Conservation (phyloP, 2,797 vertebrate species). For the Poeciliopsis paucimaculata region DNA sequence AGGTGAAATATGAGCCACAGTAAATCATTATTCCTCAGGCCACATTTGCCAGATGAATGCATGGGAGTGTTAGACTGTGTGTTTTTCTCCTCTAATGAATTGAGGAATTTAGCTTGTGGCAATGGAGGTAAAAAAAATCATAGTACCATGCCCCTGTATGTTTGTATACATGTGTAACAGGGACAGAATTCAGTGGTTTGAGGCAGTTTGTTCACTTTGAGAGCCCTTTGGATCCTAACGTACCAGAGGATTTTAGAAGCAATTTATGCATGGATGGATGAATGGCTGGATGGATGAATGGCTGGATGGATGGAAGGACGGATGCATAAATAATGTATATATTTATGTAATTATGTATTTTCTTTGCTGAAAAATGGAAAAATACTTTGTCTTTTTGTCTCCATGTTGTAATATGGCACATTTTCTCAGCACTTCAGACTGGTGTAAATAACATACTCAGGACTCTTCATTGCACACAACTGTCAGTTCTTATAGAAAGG, state of each 20-base stretch:
- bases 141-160: constrained; percentile 53
- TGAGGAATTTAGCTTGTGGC: constrained; percentile 85
- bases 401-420: background rate
- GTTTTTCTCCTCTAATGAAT: constrained; percentile 86
- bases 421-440: background rate
- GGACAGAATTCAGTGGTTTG: constrained; percentile 29
- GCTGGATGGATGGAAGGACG: constrained; percentile 8
- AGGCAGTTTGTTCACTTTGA: constrained; percentile 32
- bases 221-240: constrained; percentile 5
- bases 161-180: constrained; percentile 48
- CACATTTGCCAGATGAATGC: constrained; percentile 85
- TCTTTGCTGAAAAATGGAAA: background rate
- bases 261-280: background rate
- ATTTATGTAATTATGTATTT: background rate
- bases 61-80: constrained; percentile 80
- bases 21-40: constrained; percentile 86
- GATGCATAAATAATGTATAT: background rate
- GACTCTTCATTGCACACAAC: background rate
- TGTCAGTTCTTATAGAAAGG: background rate
- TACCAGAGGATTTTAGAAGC: background rate
- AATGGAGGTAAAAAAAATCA: constrained; percentile 75
- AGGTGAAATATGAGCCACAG: constrained; percentile 86
- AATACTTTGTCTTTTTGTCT: background rate
- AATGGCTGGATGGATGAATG: constrained; percentile 8
- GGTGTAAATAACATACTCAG: background rate